Evolutionary conservation across 2,888 invertebrate genomes (phyloP), one percentile per base, ranked within the genome.

Genomic region (Thumatha senex): DNA sequence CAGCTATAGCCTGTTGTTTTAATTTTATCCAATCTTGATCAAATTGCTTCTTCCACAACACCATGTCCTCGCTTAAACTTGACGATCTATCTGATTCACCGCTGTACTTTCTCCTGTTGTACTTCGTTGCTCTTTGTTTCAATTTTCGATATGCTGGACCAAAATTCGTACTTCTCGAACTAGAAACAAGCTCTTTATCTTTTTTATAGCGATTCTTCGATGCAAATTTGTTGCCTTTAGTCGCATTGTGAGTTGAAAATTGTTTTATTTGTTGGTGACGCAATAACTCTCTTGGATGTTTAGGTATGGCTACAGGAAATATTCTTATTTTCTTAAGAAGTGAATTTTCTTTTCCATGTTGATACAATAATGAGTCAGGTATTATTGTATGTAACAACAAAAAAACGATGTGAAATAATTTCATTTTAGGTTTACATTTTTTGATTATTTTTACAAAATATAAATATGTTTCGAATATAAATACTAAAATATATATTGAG

Each of bases 391-490:
- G 13, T 24, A 44, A 29, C 24, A 44, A 44, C 10, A 44, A 13
- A 29, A 44, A 18, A 10, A 44, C 12, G 10, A 24, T 12, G 10
- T 13, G 11, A 10, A 24, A 7, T 35, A 44, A 13, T 13, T n/a
- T 35, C 43, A 44, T 44, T 44, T 35, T 44, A 34, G 24, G 13
- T 35, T 44, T 34, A 35, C 35, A 35, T 44, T 35, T 15, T 35
- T 44, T 8, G 18, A 33, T 14, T 1, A 14, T 9, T n/a, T 13
- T 7, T 13, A 13, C 1, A 2, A 7, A 8, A 14, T 7, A 36
- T 13, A 36, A 36, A 13, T 12, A 7, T 13, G n/a, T 14, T 36
- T 1, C 13, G 9, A 14, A 13, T 36, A 36, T 9, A 14, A 36
- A 10, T 13, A n/a, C n/a, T n/a, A n/a, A 33, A 33, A 42, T 12